Evolutionary conservation across 2,888 invertebrate genomes (phyloP).

Genomic region (Prosapia bicincta): DNA sequence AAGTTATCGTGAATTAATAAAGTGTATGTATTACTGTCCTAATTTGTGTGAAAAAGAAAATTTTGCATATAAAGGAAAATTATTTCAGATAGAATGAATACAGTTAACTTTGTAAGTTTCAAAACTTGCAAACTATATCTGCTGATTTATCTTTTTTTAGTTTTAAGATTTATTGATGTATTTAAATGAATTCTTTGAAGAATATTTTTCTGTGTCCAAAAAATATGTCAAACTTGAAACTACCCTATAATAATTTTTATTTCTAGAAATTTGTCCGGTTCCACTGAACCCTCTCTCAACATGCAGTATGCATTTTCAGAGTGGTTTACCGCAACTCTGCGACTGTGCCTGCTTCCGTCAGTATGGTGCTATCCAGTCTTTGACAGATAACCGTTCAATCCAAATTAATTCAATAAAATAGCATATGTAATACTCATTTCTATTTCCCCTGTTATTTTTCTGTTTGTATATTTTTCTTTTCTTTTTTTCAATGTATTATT

Average conservation of each 20-base stretch:
- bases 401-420: slow-evolving; percentile 6
- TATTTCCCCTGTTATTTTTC: background rate
- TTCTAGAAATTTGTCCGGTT: slow-evolving; percentile 21
- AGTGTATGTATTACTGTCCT: too few relatives aligned
- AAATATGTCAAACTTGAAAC: background rate
- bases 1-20: too few relatives aligned
- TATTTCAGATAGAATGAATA: too few relatives aligned
- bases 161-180: background rate
- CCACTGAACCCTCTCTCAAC: background rate
- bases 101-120: too few relatives aligned
- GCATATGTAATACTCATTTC: slow-evolving; percentile 2
- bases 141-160: slow-evolving; percentile 7
- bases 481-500: slow-evolving; percentile 5
- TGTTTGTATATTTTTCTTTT: slow-evolving; percentile 4
- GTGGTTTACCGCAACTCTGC: background rate
- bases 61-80: too few relatives aligned
- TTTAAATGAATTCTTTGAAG: background rate
- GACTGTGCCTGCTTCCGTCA: slow-evolving; percentile 5
- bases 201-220: background rate
- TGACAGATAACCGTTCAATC: background rate
- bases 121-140: background rate
- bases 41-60: too few relatives aligned
- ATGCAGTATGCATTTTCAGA: background rate
- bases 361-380: background rate
- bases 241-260: slow-evolving; percentile 25